Base-by-base conservation (phyloP, 1,140 invertebrate genomes). In the Diabrotica virgifera region DNA sequence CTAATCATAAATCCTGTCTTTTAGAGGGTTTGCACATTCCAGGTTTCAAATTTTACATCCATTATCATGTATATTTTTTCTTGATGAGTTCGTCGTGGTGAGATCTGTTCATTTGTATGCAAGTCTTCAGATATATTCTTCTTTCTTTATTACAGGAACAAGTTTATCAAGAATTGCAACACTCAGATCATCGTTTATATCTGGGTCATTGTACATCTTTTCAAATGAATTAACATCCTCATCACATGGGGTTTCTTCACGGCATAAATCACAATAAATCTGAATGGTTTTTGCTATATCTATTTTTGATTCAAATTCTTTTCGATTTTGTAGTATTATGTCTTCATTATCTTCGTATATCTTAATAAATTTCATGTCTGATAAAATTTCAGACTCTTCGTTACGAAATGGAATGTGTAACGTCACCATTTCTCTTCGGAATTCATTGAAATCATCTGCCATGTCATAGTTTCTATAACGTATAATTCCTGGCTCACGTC, bases 381-480 rank as follows among this genome's bases (percentile, higher is more conserved):
- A 65, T 12, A 75, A 50, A 63, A 76, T 70, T 10, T 76, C 74
- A 9, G 10, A 10, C 50, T 74, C 64, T 74, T 77, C 76, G 74
- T 67, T 72, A 58, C 63, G 14, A 68, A 77, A 79, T 14, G 75
- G 73, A 59, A 77, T 51, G 65, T 78, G 70, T 13, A 78, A 59
- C 3, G 65, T 52, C 35, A 78, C 73, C 73, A 76, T 76, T 65
- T 79, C 77, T 14, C 76, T 61, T 64, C 65, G 76, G 65, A 77
- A 79, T 55, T 77, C 72, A 6, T 67, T 35, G 11, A 40, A 62
- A 59, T 77, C 69, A 11, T 64, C 5, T 24, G 24, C 69, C 36
- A 76, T 74, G 63, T 78, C 74, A 62, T 73, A 78, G 69, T 76
- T 76, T 11, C 72, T 46, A 56, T 72, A 79, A 36, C 73, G 52